phyloP scores from a whole-genome alignment of 2,797 vertebrate genomes.

The Spinus olivaceus region DNA sequence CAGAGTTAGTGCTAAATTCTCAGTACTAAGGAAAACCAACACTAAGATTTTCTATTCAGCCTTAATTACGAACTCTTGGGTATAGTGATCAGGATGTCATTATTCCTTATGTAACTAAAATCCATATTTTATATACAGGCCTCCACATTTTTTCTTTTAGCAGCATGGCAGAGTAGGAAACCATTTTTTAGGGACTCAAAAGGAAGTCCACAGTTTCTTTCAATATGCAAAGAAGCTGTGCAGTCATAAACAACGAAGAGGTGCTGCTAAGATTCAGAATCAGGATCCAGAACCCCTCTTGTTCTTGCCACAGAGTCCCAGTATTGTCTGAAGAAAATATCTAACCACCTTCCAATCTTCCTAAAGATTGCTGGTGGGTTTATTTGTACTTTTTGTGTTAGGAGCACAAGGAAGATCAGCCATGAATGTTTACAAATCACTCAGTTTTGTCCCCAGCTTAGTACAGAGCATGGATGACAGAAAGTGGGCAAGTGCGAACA shows the following conservation, averaged over 20 bases:
- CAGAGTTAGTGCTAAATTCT: neutral
- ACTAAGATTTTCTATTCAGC: neutral
- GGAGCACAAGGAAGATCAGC: neutral
- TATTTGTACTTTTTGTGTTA: neutral
- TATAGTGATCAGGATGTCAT: neutral
- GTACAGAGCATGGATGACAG: neutral
- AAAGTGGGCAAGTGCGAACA: fast-evolving
- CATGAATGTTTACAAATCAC: neutral
- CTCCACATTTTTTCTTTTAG: neutral
- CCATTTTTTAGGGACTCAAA: neutral
- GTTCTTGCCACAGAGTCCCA: neutral
- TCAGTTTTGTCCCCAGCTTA: neutral
- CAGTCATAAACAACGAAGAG: neutral
- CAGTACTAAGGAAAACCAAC: neutral
- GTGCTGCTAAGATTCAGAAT: neutral
- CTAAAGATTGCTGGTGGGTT: neutral
- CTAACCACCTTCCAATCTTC: neutral
- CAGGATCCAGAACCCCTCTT: neutral
- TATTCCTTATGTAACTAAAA: neutral
- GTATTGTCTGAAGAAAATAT: neutral
- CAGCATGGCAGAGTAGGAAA: neutral
- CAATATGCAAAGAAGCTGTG: neutral
- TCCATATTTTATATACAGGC: neutral
- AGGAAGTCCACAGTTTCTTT: neutral
- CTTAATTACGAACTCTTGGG: neutral